Evolutionary conservation across 2,113 vertebrate species (phyloP).

Genomic region (Dryoscopus gambensis): DNA sequence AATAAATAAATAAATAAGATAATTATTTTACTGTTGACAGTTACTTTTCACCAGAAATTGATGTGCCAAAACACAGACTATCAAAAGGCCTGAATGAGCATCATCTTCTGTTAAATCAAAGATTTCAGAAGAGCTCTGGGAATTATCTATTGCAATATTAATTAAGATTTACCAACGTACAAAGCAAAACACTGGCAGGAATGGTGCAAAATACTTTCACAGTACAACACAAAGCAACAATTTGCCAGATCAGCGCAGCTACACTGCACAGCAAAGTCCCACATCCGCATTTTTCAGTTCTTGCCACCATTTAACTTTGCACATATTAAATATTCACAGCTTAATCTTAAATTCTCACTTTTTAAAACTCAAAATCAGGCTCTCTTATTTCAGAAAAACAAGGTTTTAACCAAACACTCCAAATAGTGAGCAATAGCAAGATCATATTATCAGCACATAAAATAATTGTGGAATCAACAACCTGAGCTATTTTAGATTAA

Average conservation of each 20-base stretch:
- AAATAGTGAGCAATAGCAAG: neutral
- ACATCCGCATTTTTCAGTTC: neutral
- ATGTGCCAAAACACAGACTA: neutral
- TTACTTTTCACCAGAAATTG: neutral
- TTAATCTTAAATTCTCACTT: neutral
- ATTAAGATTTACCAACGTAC: neutral
- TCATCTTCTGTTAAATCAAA: neutral
- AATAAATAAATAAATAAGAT: neutral
- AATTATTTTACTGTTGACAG: neutral
- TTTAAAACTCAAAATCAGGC: neutral
- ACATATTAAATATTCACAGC: neutral
- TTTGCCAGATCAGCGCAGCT: neutral
- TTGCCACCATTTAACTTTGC: neutral
- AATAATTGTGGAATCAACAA: neutral
- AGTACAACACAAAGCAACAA: neutral
- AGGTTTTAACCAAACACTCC: neutral
- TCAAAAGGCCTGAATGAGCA: neutral
- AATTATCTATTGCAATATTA: neutral
- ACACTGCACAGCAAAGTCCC: neutral
- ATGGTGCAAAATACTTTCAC: rapidly evolving
- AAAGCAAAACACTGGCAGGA: neutral
- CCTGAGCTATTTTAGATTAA: neutral
- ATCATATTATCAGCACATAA: neutral
- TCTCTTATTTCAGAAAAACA: neutral
- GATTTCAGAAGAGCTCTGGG: neutral